phyloP scores from a whole-genome alignment of 30 jellyfish, hydroid and myxozoan species.

The Turritopsis dohrnii region DNA sequence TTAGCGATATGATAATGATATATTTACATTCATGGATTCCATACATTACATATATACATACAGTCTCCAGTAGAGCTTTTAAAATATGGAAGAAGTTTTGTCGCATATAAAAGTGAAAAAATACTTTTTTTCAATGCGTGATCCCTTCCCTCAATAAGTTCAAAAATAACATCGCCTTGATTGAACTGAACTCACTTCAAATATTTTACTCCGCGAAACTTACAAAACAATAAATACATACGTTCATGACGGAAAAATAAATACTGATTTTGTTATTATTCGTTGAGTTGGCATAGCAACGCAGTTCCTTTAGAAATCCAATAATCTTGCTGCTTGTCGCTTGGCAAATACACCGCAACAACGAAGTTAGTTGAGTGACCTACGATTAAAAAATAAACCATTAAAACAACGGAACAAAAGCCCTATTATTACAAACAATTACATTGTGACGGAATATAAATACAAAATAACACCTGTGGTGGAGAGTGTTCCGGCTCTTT shows the following conservation, averaged over 20 bases:
- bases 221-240: not conserved
- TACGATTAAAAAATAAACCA: slow-evolving; percentile 1
- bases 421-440: no score
- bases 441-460: not conserved
- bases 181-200: no score
- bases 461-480: slow-evolving; percentile 66
- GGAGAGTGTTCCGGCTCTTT: slow-evolving; percentile 87
- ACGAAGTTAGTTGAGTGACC: slow-evolving; percentile 95
- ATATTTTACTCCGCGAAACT: no score
- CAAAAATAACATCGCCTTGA: no score
- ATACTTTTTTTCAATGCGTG: not conserved
- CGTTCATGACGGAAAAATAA: not conserved
- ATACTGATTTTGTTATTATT: slow-evolving; percentile 9
- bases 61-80: not conserved
- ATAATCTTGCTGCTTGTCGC: slow-evolving; percentile 54
- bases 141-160: no score
- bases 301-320: slow-evolving; percentile 97
- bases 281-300: slow-evolving; percentile 88
- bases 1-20: not conserved
- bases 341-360: slow-evolving; percentile 82
- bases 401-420: not conserved
- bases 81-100: not conserved
- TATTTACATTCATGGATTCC: not conserved
- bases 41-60: not conserved
- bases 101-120: not conserved